phyloP scores from a whole-genome alignment of 2,888 invertebrate species.

The Beris chalybata region DNA sequence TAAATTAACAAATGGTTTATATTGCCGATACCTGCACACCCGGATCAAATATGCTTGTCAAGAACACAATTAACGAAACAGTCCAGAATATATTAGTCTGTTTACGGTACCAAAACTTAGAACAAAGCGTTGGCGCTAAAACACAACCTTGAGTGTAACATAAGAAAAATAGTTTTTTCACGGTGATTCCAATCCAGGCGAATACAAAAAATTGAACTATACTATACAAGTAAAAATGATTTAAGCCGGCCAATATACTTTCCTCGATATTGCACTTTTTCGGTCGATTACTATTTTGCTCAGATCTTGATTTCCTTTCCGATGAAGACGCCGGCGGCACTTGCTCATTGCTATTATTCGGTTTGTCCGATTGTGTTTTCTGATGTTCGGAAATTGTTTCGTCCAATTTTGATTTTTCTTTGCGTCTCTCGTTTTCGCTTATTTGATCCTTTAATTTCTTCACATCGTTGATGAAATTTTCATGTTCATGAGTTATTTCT shows the following conservation, averaged over 20 bases:
- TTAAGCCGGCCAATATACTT: neutral
- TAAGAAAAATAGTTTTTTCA: conserved; percentile 53
- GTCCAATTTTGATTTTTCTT: conserved; percentile 40
- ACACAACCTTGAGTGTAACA: conserved; percentile 59
- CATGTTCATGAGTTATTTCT: conserved; percentile 46
- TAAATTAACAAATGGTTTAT: neutral
- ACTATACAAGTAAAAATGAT: conserved; percentile 63
- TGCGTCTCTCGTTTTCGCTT: conserved; percentile 41
- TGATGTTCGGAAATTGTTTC: neutral
- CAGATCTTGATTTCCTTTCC: neutral
- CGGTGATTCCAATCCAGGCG: conserved; percentile 49
- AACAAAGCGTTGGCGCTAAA: conserved; percentile 67
- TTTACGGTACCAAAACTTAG: conserved; percentile 61
- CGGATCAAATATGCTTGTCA: conserved; percentile 57
- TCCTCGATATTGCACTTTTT: neutral
- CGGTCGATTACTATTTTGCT: neutral
- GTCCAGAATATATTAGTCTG: conserved; percentile 54
- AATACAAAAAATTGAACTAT: conserved; percentile 72
- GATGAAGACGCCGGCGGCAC: neutral
- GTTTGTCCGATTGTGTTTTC: neutral
- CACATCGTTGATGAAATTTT: conserved; percentile 52
- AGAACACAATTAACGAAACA: conserved; percentile 57
- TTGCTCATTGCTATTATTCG: neutral
- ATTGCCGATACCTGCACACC: conserved; percentile 47
- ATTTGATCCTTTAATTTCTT: conserved; percentile 52